These are phyloP conservation scores for Phrynocephalus forsythii DNA, from an alignment of 2,797 vertebrate genomes.

Conservation along the genomic window DNA sequence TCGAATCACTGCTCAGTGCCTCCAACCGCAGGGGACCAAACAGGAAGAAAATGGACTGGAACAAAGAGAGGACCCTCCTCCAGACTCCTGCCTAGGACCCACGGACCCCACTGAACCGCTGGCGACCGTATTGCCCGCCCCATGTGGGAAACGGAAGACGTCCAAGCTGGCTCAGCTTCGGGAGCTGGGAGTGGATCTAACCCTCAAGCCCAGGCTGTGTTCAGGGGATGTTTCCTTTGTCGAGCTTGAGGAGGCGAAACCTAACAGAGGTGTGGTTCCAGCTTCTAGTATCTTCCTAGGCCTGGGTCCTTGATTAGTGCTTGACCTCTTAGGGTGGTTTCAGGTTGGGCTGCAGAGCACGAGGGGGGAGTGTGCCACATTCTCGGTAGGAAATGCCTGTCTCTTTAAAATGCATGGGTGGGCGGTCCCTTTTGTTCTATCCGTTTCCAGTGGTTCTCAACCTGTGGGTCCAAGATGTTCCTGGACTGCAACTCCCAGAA, in stretches of 20 bases:
- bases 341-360: not conserved
- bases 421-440: too few species aligned
- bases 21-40: constrained; percentile 38
- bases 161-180: constrained; percentile 87
- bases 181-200: constrained; percentile 90
- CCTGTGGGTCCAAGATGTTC: too few species aligned
- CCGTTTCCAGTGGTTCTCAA: too few species aligned
- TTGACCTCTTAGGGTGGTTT: not conserved
- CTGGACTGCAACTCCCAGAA: too few species aligned
- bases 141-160: constrained; percentile 76
- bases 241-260: constrained; percentile 84
- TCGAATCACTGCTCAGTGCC: constrained; percentile 13
- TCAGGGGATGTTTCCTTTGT: constrained; percentile 87
- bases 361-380: not conserved
- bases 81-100: not conserved
- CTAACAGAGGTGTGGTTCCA: constrained; percentile 82
- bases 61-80: constrained; percentile 11
- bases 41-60: constrained; percentile 40
- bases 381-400: not conserved
- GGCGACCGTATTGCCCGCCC: constrained; percentile 5
- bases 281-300: not conserved
- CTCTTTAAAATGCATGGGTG: not conserved
- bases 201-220: constrained; percentile 85
- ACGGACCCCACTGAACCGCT: constrained; percentile 30
- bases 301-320: not conserved